A percentile compares a stretch with the other conserved stretches of the same genome.
These are phyloP conservation scores for Channa argus DNA, from an alignment of 2,113 vertebrate genomes.

Conservation along the genomic window DNA sequence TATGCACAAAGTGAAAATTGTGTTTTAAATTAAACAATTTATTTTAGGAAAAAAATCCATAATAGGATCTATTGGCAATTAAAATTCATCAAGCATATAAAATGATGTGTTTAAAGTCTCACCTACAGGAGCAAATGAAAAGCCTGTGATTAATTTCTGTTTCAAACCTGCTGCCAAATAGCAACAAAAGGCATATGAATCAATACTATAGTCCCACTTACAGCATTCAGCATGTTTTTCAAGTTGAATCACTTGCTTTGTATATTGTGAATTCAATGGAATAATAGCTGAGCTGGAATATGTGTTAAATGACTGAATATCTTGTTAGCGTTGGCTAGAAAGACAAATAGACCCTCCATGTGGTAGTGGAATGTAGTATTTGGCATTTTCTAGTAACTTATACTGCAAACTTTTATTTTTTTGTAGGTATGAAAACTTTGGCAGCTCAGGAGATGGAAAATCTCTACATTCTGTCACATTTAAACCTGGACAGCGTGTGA, in stretches of 20 bases:
- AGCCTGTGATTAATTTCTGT: slow-evolving; percentile 17
- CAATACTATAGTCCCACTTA: not conserved
- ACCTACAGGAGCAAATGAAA: slow-evolving; percentile 5
- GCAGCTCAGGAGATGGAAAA: slow-evolving; percentile 84
- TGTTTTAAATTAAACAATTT: not conserved
- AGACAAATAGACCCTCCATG: not conserved
- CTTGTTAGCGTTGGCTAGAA: not conserved
- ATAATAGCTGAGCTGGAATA: not conserved
- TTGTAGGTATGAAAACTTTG: slow-evolving; percentile 88
- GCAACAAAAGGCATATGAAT: slow-evolving; percentile 11
- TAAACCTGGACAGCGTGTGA: slow-evolving; percentile 91
- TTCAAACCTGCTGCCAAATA: slow-evolving; percentile 14
- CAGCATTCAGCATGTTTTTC: slow-evolving; percentile 4
- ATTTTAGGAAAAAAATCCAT: not conserved
- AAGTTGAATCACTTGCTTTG: slow-evolving; percentile 15
- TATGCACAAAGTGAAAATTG: not conserved
- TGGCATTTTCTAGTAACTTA: not conserved
- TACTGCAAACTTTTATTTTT: not conserved
- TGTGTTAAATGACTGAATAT: slow-evolving; percentile 7
- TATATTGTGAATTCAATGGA: slow-evolving; percentile 13
- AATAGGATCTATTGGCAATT: not conserved
- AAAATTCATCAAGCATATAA: slow-evolving; percentile 1
- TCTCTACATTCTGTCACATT: slow-evolving; percentile 75
- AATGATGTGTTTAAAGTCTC: slow-evolving; percentile 17
- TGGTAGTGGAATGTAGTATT: not conserved